Percentiles rank a stretch among this genome's conserved stretches.
Evolutionary conservation across 2,113 vertebrate species (phyloP).

Genomic region (Leptobrachium ailaonicum): DNA sequence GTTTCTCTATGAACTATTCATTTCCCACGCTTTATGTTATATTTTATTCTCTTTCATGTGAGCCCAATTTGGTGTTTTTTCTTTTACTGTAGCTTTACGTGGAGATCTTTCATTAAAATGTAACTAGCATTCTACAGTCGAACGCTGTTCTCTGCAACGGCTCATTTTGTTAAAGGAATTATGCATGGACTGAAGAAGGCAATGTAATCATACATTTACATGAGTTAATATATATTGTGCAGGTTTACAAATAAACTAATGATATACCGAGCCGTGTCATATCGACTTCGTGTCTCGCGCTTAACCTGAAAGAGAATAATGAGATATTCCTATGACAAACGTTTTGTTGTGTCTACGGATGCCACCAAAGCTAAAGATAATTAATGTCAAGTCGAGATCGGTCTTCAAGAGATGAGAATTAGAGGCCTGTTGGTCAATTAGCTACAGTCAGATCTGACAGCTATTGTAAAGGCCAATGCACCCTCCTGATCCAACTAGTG

Average conservation of each 20-base stretch:
- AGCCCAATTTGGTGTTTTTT: constrained; percentile 35
- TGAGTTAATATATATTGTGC: background rate
- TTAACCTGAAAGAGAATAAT: constrained; percentile 2
- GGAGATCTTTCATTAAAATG: constrained; percentile 18
- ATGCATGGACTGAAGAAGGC: background rate
- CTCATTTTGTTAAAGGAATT: constrained; percentile 10
- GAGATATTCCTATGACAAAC: constrained; percentile 37
- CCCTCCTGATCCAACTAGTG: constrained; percentile 36
- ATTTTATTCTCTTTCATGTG: constrained; percentile 49
- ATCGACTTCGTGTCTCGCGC: background rate
- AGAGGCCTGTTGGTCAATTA: constrained; percentile 59
- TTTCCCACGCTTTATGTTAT: constrained; percentile 35
- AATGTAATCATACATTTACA: background rate
- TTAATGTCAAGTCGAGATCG: constrained; percentile 66
- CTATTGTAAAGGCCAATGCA: constrained; percentile 56
- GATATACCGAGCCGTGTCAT: background rate
- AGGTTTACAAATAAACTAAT: background rate
- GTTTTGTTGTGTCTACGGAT: constrained; percentile 56
- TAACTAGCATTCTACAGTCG: constrained; percentile 1
- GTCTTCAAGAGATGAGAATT: constrained; percentile 56
- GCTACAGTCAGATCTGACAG: constrained; percentile 64
- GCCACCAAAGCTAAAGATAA: constrained; percentile 61
- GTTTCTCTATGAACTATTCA: constrained; percentile 25
- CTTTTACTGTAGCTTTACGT: constrained; percentile 14
- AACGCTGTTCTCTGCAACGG: background rate